A percentile compares a stretch with the other conserved stretches of the same genome.
Evolutionary conservation across 2,888 invertebrate genomes (phyloP).

Genomic region (Cryptocephalus moraei): DNA sequence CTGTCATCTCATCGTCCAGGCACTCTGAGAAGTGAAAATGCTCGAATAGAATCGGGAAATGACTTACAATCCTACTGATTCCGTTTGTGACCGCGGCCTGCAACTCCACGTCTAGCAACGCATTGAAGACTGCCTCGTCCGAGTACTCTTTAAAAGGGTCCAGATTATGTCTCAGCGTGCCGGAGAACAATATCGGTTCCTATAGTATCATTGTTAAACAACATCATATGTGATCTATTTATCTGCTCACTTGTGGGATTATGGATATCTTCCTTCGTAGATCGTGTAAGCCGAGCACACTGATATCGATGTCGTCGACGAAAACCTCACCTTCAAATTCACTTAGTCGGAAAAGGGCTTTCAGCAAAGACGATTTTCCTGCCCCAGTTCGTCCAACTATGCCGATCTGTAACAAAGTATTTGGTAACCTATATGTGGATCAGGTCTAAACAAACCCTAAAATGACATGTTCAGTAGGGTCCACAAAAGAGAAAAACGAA

Average conservation of each 20-base stretch:
- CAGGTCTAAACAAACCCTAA: no score
- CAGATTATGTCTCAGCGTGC: conserved; percentile 53
- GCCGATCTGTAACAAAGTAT: conserved; percentile 26
- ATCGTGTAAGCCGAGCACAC: conserved; percentile 42
- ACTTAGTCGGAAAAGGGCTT: conserved; percentile 47
- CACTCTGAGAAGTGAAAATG: conserved; percentile 16
- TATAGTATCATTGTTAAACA: conserved; percentile 8
- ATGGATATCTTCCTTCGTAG: conserved; percentile 49
- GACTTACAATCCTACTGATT: conserved; percentile 22
- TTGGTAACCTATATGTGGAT: no score
- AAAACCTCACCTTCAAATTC: conserved; percentile 42
- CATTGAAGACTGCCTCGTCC: conserved; percentile 25
- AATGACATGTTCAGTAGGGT: no score
- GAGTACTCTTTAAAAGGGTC: conserved; percentile 51
- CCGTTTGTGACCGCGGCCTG: conserved; percentile 36
- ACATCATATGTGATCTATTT: not conserved
- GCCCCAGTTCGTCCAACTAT: conserved; percentile 54
- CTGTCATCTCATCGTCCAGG: conserved; percentile 53
- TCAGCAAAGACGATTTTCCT: conserved; percentile 44
- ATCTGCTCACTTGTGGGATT: conserved; percentile 44
- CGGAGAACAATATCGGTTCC: conserved; percentile 58
- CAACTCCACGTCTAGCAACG: conserved; percentile 39
- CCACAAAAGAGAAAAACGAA: no score
- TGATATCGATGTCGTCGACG: conserved; percentile 44
- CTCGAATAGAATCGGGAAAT: conserved; percentile 1